These are phyloP conservation scores for Alethe diademata DNA, from an alignment of 2,113 vertebrate genomes.

Conservation along the genomic window DNA sequence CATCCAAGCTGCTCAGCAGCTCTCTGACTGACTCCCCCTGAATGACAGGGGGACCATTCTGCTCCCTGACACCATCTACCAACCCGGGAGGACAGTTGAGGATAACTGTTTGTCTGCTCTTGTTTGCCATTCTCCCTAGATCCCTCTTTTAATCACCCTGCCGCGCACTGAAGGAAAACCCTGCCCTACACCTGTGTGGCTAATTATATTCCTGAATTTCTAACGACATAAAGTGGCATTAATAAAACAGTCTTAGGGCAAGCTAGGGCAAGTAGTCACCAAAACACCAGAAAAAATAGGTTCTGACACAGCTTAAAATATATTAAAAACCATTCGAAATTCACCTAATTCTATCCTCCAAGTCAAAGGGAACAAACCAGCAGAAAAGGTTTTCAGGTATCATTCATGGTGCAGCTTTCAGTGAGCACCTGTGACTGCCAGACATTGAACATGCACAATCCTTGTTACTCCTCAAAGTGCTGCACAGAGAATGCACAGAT, in stretches of 20 bases:
- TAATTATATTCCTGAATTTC: background rate
- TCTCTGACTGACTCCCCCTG: too few relatives aligned
- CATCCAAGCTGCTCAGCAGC: too few relatives aligned
- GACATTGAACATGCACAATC: background rate
- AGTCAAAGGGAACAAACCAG: background rate
- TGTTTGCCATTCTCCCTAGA: too few relatives aligned
- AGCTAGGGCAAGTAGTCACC: background rate
- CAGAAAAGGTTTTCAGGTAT: background rate
- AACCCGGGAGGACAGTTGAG: too few relatives aligned
- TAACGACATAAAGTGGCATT: background rate
- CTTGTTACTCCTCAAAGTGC: background rate
- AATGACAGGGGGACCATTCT: too few relatives aligned
- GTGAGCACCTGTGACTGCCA: accelerated
- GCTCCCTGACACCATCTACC: too few relatives aligned
- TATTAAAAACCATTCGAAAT: background rate
- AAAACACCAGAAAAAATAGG: background rate
- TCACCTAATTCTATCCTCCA: background rate
- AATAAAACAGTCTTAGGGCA: background rate
- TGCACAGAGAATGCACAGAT: background rate
- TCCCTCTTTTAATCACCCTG: too few relatives aligned
- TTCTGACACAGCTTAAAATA: background rate
- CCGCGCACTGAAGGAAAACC: too few relatives aligned
- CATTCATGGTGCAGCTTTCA: background rate
- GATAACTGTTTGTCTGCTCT: too few relatives aligned
- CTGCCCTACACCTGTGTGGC: too few relatives aligned